These are phyloP conservation scores for Falco naumanni DNA, from an alignment of 2,797 vertebrate species.

Conservation along the genomic window DNA sequence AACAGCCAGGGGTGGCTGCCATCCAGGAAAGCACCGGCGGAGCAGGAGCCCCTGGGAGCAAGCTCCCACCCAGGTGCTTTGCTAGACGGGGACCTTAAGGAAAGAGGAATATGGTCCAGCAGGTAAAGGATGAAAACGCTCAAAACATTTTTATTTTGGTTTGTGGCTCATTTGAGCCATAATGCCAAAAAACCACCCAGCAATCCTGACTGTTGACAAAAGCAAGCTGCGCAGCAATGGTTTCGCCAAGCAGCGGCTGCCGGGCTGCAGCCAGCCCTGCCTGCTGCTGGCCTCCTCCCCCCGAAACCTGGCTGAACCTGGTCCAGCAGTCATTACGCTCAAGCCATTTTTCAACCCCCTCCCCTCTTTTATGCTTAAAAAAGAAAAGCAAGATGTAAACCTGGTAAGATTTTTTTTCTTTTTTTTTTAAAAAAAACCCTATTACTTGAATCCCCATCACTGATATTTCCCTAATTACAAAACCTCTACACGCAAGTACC, in stretches of 20 bases:
- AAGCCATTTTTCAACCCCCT: background rate
- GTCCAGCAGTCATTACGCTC: background rate
- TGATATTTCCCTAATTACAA: conserved; percentile 61
- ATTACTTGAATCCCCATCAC: conserved; percentile 38
- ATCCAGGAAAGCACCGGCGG: background rate
- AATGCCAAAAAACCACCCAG: background rate
- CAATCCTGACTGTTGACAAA: background rate
- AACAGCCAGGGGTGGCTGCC: background rate
- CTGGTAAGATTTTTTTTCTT: background rate
- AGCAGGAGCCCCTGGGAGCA: fast-evolving
- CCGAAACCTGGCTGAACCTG: background rate
- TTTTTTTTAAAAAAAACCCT: conserved; percentile 10
- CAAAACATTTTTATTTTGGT: conserved; percentile 23
- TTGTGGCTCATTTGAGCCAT: background rate
- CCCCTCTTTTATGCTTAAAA: background rate
- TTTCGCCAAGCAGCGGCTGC: background rate
- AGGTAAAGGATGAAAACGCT: background rate
- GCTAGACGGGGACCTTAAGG: background rate
- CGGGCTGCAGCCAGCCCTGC: background rate
- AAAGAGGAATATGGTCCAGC: background rate
- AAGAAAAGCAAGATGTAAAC: conserved; percentile 26
- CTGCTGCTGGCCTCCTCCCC: background rate
- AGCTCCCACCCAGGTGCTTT: background rate
- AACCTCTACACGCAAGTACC: conserved; percentile 35
- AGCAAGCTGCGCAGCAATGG: background rate